These are phyloP conservation scores for Drosophila bocki DNA, from an alignment of 1,140 invertebrate genomes.

Conservation along the genomic window DNA sequence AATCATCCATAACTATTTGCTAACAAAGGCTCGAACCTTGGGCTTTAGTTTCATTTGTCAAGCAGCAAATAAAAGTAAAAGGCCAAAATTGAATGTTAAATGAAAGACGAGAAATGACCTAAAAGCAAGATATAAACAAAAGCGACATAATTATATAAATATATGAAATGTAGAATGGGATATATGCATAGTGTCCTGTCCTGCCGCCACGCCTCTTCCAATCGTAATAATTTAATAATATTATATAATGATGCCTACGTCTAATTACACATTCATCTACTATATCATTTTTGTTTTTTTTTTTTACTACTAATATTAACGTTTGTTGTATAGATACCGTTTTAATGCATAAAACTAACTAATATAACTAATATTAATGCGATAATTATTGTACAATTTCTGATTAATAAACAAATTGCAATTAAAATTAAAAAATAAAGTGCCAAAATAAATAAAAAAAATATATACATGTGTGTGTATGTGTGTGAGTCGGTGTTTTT, in stretches of 20 bases:
- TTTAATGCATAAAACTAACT: constrained; percentile 47
- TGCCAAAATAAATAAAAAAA: constrained; percentile 65
- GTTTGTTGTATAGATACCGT: constrained; percentile 51
- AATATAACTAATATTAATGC: constrained; percentile 56
- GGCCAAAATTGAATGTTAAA: constrained; percentile 49
- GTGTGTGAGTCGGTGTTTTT: too few species aligned
- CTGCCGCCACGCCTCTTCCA: constrained; percentile 36
- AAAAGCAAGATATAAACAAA: constrained; percentile 1
- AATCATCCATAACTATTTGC: constrained; percentile 7
- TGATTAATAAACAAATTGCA: constrained; percentile 69
- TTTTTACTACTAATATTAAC: constrained; percentile 54
- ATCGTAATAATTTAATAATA: constrained; percentile 52
- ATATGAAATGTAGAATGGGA: neutral
- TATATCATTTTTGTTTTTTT: constrained; percentile 49
- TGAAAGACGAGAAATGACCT: neutral
- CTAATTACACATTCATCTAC: constrained; percentile 32
- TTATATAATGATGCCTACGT: constrained; percentile 21
- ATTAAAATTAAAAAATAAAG: constrained; percentile 66
- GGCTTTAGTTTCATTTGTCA: constrained; percentile 85
- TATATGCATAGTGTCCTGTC: constrained; percentile 9
- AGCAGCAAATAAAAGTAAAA: constrained; percentile 83
- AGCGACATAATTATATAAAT: constrained; percentile 6
- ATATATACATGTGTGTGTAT: too few species aligned
- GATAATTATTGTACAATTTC: constrained; percentile 62
- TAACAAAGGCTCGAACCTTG: constrained; percentile 21